Evolutionary conservation across 2,113 vertebrate species (phyloP).

Genomic region (Odocoileus hemionus): DNA sequence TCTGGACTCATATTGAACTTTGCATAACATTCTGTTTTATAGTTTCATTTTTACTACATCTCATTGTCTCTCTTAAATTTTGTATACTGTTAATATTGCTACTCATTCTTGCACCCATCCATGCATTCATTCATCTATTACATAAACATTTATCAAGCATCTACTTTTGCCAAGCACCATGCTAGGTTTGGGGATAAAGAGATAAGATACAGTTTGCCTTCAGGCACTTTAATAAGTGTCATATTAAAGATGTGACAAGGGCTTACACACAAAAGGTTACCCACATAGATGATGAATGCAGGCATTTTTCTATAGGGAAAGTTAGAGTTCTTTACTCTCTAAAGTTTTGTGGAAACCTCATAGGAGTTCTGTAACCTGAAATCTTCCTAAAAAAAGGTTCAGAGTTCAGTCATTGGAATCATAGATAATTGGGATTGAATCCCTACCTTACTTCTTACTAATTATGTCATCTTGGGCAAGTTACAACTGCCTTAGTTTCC

Average conservation of each 20-base stretch:
- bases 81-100: not conserved
- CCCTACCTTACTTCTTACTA: not conserved
- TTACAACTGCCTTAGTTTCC: not conserved
- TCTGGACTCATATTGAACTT: not conserved
- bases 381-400: not conserved
- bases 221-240: not conserved
- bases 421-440: not conserved
- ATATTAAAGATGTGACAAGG: not conserved
- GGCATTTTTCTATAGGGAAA: slow-evolving; percentile 16
- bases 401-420: not conserved
- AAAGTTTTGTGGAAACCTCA: not conserved
- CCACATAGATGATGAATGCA: not conserved
- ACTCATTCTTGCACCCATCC: not conserved
- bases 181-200: not conserved
- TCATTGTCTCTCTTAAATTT: slow-evolving; percentile 41
- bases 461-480: not conserved
- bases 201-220: not conserved
- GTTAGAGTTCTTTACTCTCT: not conserved
- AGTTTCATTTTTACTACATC: not conserved
- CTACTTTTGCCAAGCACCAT: not conserved
- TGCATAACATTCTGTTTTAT: slow-evolving; percentile 14
- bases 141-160: slow-evolving; percentile 12
- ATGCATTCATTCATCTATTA: slow-evolving; percentile 12
- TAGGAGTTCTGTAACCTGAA: not conserved
- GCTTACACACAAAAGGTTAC: not conserved